phyloP scores from a whole-genome alignment of 2,888 invertebrate species.

The Orchesellides sinensis region DNA sequence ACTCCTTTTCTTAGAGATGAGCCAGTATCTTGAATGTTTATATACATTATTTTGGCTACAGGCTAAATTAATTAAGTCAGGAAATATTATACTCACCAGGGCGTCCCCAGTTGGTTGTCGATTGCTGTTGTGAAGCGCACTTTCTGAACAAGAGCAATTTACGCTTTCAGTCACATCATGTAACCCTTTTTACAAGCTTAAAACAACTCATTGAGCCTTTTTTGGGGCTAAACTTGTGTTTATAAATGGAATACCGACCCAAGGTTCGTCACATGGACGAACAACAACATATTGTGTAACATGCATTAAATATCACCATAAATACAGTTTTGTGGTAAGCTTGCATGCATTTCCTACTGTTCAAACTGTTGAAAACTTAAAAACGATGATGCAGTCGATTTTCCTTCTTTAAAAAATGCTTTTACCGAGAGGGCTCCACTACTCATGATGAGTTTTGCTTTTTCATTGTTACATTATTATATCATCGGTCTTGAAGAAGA shows the following conservation, averaged over 20 bases:
- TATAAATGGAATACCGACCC: conserved; percentile 25
- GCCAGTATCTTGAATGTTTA: conserved; percentile 38
- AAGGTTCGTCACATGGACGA: conserved; percentile 14
- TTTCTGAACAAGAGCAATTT: conserved; percentile 10
- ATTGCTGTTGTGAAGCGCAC: conserved; percentile 24
- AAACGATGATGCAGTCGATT: conserved; percentile 38
- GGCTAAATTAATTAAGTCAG: conserved; percentile 74
- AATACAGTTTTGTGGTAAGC: conserved; percentile 39
- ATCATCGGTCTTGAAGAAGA: not conserved
- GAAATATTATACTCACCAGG: conserved; percentile 73
- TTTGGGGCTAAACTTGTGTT: conserved; percentile 44
- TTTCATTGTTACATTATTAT: not conserved
- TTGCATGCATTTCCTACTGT: conserved; percentile 54
- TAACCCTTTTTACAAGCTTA: conserved; percentile 59
- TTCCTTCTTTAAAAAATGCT: conserved; percentile 21
- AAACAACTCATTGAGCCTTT: conserved; percentile 50
- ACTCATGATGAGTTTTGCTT: not conserved
- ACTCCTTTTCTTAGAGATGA: conserved; percentile 18
- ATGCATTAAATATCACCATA: conserved; percentile 38
- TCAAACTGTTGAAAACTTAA: conserved; percentile 40
- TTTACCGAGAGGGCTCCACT: conserved; percentile 7
- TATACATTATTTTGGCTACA: conserved; percentile 58
- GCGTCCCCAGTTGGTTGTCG: conserved; percentile 65
- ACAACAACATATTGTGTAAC: not conserved
- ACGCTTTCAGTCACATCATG: conserved; percentile 49